Percentiles rank a stretch among this genome's conserved stretches.
Evolutionary conservation across 2,888 invertebrate species (phyloP).

Genomic region (Neocrepidodera transversa): DNA sequence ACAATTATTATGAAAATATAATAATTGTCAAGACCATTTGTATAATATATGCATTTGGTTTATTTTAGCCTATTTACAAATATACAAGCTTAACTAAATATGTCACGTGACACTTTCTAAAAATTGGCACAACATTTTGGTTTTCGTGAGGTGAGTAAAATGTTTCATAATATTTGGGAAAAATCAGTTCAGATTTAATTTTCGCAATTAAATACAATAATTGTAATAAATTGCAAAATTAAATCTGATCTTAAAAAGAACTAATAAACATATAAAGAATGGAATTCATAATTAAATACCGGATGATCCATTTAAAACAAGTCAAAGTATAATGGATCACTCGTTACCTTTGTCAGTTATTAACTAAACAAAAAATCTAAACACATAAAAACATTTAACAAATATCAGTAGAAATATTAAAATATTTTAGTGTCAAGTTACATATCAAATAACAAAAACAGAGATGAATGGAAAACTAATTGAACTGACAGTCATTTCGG

Average conservation of each 20-base stretch:
- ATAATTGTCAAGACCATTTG: conserved; percentile 32
- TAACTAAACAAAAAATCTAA: too few species aligned
- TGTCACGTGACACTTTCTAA: conserved; percentile 57
- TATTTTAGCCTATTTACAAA: conserved; percentile 58
- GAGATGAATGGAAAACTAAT: conserved; percentile 45
- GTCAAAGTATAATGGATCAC: too few species aligned
- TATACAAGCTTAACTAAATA: conserved; percentile 58
- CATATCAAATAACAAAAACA: conserved; percentile 52
- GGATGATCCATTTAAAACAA: too few species aligned
- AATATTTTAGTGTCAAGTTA: conserved; percentile 55
- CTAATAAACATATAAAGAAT: too few species aligned
- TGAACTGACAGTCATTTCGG: conserved; percentile 51
- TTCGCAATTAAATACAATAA: too few species aligned
- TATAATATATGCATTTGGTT: conserved; percentile 36
- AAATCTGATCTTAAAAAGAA: too few species aligned
- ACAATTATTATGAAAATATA: conserved; percentile 38
- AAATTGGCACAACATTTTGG: conserved; percentile 55
- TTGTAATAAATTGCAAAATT: too few species aligned
- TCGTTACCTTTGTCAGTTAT: too few species aligned
- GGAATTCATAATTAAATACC: too few species aligned
- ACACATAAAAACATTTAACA: too few species aligned
- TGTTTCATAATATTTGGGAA: conserved; percentile 7
- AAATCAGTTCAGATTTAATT: conserved; percentile 2
- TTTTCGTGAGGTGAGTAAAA: conserved; percentile 3
- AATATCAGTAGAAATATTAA: conserved; percentile 24